Evolutionary conservation across 2,888 invertebrate species (phyloP).

Genomic region (Subacronicta megacephala): DNA sequence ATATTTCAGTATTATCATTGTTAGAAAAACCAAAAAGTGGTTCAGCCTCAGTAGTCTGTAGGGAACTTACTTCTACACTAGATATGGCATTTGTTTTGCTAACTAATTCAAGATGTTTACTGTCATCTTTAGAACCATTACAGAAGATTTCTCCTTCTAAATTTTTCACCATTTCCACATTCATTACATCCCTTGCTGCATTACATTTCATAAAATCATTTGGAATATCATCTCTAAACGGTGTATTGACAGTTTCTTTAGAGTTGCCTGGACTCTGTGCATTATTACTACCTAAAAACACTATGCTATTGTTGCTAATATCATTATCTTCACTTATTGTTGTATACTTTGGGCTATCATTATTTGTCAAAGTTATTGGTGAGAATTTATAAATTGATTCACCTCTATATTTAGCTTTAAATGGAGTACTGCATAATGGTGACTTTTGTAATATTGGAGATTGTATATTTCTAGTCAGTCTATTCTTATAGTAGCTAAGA

Average conservation of each 20-base stretch:
- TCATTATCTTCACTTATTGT: conserved; percentile 61
- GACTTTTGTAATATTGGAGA: conserved; percentile 67
- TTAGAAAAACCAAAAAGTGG: conserved; percentile 71
- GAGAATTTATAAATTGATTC: conserved; percentile 82
- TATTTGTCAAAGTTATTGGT: conserved; percentile 67
- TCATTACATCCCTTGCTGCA: conserved; percentile 2
- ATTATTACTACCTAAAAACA: conserved; percentile 50
- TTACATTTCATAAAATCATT: conserved; percentile 14
- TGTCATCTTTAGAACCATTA: conserved; percentile 7
- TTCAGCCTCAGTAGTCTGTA: conserved; percentile 66
- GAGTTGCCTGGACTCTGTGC: conserved; percentile 17
- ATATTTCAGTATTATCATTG: conserved; percentile 12
- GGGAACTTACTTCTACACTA: conserved; percentile 53
- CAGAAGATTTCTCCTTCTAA: conserved; percentile 5
- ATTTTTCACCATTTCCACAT: conserved; percentile 3
- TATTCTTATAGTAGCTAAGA: conserved; percentile 52
- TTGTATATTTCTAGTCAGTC: conserved; percentile 62
- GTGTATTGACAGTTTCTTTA: conserved; percentile 12
- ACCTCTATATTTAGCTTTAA: conserved; percentile 77
- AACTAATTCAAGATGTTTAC: conserved; percentile 4
- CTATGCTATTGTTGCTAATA: conserved; percentile 52
- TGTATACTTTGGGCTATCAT: conserved; percentile 58
- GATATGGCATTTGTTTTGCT: conserved; percentile 13
- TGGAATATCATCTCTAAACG: conserved; percentile 6
- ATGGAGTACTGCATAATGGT: conserved; percentile 82